Evolutionary conservation across 2,888 invertebrate species (phyloP), one percentile per base, ranked within the genome.

Genomic region (Hyles lineata): DNA sequence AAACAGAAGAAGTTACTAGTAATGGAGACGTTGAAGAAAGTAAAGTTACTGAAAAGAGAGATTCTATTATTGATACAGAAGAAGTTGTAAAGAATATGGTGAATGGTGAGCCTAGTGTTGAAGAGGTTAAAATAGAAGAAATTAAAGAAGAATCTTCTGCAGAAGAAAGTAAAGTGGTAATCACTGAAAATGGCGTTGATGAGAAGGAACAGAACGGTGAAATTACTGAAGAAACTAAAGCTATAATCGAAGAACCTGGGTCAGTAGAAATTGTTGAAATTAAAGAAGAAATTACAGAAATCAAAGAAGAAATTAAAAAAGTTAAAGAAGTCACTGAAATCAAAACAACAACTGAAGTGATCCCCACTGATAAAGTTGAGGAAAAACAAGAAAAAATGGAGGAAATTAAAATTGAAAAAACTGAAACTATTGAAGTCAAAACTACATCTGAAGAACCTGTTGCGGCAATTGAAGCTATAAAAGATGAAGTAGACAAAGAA

Each of bases 261-360:
- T 43, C 43, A 2, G 43, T 43, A n/a, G 23, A 63, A 50, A 43
- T 70, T 50, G 23, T 19, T 0, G 76, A 73, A 67, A 58, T 43
- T 15, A 70, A 70, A 15, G 25, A 67, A 43, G 29, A 70, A 25
- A 71, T 58, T 8, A 52, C 60, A 11, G 74, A 73, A 0, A 72
- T 35, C 29, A 55, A 8, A 8, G 58, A 63, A 17, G 32, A 55
- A 55, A 23, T n/a, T 21, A 25, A 72, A 32, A 19, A 62, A 11
- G 32, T 52, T 5, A 43, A 71, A 61, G 61, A 71, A 43, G 43
- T 43, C 43, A 43, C 43, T 21, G 17, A 17, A 63, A 23, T 29
- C 21, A 19, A 50, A 9, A 60, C 17, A 4, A 11, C 29, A 50
- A 23, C 71, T 8, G 61, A 60, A 50, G 61, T 43, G 0, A 52